Conservation (phyloP, 2,797 vertebrate genomes). For the Hypotaenidia philippensis region DNA sequence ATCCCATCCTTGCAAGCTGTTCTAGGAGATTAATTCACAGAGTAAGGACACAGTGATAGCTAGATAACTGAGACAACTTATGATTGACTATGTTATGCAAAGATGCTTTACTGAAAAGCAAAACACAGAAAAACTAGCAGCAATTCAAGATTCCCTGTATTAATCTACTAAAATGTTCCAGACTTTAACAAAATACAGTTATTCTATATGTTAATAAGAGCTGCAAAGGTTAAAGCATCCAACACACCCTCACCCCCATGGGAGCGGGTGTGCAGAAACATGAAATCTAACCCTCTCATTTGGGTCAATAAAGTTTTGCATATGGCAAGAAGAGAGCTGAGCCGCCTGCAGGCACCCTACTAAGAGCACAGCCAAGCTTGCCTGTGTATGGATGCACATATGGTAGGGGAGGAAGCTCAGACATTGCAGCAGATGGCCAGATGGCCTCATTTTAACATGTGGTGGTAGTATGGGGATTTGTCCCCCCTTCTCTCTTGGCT, state of each 20-base stretch:
- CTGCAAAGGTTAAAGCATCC: neutral
- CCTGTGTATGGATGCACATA: neutral
- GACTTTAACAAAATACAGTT: neutral
- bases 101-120: neutral
- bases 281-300: neutral
- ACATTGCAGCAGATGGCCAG: neutral
- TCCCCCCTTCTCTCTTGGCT: neutral
- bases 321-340: neutral
- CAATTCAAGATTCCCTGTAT: neutral
- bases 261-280: neutral
- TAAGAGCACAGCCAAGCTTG: neutral
- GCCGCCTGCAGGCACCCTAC: neutral
- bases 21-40: neutral
- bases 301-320: neutral
- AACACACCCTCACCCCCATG: fast-evolving
- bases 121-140: neutral
- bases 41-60: neutral
- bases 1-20: neutral
- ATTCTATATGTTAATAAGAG: neutral
- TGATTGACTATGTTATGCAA: neutral
- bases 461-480: neutral
- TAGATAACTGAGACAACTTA: neutral
- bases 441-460: neutral
- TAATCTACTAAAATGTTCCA: neutral
- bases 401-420: neutral